Evolutionary conservation across 2,888 invertebrate species (phyloP).

Genomic region (Marronus borbonicus): DNA sequence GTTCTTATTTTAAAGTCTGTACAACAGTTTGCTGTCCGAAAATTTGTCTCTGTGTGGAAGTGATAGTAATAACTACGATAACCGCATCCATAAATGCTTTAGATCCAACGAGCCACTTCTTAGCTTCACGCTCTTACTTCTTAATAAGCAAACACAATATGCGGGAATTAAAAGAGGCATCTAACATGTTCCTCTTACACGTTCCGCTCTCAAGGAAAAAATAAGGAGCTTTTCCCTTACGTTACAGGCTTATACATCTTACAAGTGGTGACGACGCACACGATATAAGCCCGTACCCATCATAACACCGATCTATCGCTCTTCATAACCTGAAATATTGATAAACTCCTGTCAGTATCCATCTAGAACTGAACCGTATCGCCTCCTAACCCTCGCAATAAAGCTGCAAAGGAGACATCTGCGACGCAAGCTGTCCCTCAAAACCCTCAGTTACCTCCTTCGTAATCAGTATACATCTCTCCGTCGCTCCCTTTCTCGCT

Average conservation of each 20-base stretch:
- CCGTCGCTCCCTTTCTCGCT: not conserved
- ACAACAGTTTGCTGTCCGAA: too few relatives aligned
- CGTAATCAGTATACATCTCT: not conserved
- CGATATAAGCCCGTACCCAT: not conserved
- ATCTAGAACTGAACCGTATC: slow-evolving; percentile 7
- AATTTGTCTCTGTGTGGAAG: too few relatives aligned
- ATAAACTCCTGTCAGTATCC: slow-evolving; percentile 7
- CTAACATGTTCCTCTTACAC: too few relatives aligned
- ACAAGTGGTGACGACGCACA: not conserved
- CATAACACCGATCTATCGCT: slow-evolving; percentile 2
- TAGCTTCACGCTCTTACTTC: too few relatives aligned
- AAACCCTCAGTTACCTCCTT: slow-evolving; percentile 3
- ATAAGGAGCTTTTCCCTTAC: not conserved
- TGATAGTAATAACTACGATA: too few relatives aligned
- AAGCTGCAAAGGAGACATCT: slow-evolving; percentile 23
- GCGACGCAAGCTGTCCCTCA: slow-evolving; percentile 27
- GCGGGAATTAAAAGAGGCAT: too few relatives aligned
- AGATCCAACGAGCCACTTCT: too few relatives aligned
- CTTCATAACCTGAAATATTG: slow-evolving; percentile 50
- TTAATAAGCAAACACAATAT: too few relatives aligned
- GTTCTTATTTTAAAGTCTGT: too few relatives aligned
- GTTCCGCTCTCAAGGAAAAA: not conserved
- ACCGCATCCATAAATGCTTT: too few relatives aligned
- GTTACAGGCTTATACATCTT: not conserved
- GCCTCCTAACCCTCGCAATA: slow-evolving; percentile 17